These are phyloP conservation scores for Aricia agestis DNA, from an alignment of 1,140 invertebrate species.

Conservation along the genomic window DNA sequence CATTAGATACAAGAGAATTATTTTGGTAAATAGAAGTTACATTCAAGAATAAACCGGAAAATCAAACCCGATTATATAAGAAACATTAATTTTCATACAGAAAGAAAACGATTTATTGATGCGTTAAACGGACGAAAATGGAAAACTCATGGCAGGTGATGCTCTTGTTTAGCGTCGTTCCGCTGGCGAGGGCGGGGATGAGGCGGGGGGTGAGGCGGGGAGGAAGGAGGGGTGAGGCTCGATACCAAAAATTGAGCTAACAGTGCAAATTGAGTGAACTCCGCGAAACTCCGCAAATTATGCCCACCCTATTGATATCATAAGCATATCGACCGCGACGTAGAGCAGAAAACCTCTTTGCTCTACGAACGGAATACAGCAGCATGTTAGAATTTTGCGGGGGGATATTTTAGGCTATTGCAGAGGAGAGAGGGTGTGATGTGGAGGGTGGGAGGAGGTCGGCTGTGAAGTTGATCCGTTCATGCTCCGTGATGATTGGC, in stretches of 20 bases:
- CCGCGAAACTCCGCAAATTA: constrained; percentile 14
- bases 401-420: constrained; percentile 29
- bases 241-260: constrained; percentile 30
- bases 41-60: no score
- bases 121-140: not conserved
- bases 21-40: no score
- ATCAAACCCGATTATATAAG: no score
- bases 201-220: constrained; percentile 48
- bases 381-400: not conserved
- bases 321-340: constrained; percentile 12
- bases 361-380: not conserved
- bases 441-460: constrained; percentile 33
- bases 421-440: constrained; percentile 10
- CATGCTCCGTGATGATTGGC: constrained; percentile 53
- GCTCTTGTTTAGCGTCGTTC: constrained; percentile 52
- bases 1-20: no score
- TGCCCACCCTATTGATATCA: constrained; percentile 4
- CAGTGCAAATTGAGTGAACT: constrained; percentile 61
- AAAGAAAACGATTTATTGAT: not conserved
- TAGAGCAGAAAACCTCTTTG: constrained; percentile 22
- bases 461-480: constrained; percentile 56
- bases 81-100: not conserved
- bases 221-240: constrained; percentile 46
- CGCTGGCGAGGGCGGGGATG: constrained; percentile 9
- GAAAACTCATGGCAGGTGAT: not conserved